Conservation (phyloP, 2,797 vertebrate species). For the Passerculus sandwichensis region DNA sequence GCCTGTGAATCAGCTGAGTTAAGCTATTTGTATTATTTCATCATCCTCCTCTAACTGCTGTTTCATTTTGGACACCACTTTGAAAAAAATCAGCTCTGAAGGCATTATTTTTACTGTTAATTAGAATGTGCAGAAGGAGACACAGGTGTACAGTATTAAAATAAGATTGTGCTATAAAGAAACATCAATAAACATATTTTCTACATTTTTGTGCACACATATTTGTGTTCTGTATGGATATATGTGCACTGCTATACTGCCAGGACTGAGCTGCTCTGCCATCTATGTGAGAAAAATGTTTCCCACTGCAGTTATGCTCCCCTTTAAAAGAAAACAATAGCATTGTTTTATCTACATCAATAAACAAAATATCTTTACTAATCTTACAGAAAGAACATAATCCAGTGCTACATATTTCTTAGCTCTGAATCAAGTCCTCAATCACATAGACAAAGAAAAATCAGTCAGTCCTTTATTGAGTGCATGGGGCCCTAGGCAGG, state of each 20-base stretch:
- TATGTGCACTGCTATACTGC: not conserved
- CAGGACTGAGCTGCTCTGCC: not conserved
- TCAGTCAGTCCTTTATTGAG: not conserved
- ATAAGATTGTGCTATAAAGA: not conserved
- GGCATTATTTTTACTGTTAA: not conserved
- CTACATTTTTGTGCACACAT: fast-evolving
- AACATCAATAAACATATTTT: not conserved
- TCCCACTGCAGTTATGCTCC: not conserved
- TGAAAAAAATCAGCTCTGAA: not conserved
- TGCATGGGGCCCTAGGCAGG: not conserved
- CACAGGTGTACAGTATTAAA: not conserved
- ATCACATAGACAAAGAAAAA: not conserved
- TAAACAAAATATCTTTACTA: not conserved
- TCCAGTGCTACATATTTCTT: not conserved
- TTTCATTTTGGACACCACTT: not conserved
- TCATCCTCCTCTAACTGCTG: not conserved
- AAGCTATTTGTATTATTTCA: not conserved
- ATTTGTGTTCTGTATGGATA: not conserved
- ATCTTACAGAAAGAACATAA: not conserved
- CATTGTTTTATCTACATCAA: not conserved
- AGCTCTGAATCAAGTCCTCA: not conserved
- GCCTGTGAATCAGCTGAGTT: not conserved
- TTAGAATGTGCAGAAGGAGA: not conserved
- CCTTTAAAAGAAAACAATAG: not conserved
- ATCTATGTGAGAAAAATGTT: not conserved